A percentile compares a stretch with the other conserved stretches of the same genome.
Conservation (phyloP, 2,797 vertebrate species). For the Falco concolor region DNA sequence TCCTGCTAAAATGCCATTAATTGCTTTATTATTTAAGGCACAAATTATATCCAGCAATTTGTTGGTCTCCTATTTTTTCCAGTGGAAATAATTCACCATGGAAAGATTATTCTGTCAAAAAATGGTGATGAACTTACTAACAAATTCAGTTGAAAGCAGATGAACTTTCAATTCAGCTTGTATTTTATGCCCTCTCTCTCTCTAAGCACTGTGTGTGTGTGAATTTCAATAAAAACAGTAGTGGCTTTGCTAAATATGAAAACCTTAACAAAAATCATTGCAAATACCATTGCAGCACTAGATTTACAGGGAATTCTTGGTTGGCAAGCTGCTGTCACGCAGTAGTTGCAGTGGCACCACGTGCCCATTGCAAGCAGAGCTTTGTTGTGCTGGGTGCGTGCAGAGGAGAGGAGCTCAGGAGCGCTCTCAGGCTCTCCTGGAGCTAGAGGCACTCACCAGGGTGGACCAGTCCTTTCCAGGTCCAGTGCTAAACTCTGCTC, state of each 20-base stretch:
- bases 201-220: not conserved
- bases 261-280: not conserved
- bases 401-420: not conserved
- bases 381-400: not conserved
- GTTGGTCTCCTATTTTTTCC: conserved; percentile 45
- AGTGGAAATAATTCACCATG: conserved; percentile 53
- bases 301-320: not conserved
- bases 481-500: not conserved
- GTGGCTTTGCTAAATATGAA: not conserved
- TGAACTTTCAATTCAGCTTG: conserved; percentile 41
- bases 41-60: conserved; percentile 71
- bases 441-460: not conserved
- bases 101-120: conserved; percentile 63
- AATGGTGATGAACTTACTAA: conserved; percentile 36
- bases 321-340: not conserved
- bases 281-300: not conserved
- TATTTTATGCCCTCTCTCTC: not conserved
- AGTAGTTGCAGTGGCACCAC: not conserved
- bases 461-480: not conserved
- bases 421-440: not conserved
- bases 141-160: conserved; percentile 47
- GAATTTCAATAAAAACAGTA: not conserved
- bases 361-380: not conserved
- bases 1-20: conserved; percentile 71
- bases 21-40: conserved; percentile 75